Base-by-base conservation (phyloP, 2,797 vertebrate genomes). In the Echeneis naucrates region DNA sequence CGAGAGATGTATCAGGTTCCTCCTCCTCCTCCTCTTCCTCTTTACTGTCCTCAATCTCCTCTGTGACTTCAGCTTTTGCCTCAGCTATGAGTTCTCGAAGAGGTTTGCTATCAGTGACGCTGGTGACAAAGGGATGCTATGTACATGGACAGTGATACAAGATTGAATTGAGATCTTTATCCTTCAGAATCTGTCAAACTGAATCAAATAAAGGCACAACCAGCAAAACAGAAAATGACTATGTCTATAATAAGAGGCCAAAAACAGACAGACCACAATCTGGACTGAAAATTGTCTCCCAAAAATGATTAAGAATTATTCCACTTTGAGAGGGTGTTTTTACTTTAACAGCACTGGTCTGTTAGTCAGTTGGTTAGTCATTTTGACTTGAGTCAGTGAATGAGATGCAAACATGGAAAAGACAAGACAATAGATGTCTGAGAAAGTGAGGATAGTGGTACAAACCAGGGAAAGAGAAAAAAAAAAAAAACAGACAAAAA, bases 1-100 rank as follows among this genome's bases (percentile, higher is more conserved):
- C 98, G 93, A 94, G 82, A 84, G 96, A 95, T 81, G 95, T 94
- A 59, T 99, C 97, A 4, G 95, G 72, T 86, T 99, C 97, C 13
- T 99, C 98, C 26, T 99, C 98, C 80, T 99, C 98, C 80, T 99
- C 98, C 75, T 99, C 98, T 23, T 99, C 97, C 57, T 99, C 97
- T 93, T 99, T 99, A 82, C 96, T 95, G 50, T 99, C 97, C 91
- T 99, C 98, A 26, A 99, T 89, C 92, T 99, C 98, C 90, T 99
- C 98, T 59, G 95, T 95, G 77, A 99, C 98, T 90, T 99, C 98
- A 63, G 98, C 98, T 92, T 98, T 99, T 79, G 98, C 97, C 86
- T 99, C 98, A 16, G 98, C 98, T 80, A 99, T 97, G 86, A 99
- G 72, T 84, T 99, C 98, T 90, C 97, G 93, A 71, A 99, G 89